Evolutionary conservation across 2,797 vertebrate species (phyloP), one percentile per base, ranked within the genome.

Genomic region (Salarias fasciatus): DNA sequence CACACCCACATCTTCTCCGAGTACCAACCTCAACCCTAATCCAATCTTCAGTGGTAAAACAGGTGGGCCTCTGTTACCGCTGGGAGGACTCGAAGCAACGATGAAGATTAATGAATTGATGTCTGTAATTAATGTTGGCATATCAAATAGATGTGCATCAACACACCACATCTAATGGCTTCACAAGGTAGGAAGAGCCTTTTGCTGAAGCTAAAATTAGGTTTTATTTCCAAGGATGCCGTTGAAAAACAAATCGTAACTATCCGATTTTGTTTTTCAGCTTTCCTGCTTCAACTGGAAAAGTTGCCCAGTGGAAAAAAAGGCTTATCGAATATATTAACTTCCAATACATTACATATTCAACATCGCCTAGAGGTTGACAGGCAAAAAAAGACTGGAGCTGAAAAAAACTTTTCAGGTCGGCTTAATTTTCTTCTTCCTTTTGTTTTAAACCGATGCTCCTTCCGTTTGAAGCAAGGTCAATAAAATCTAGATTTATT

Each of bases 51-150:
- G 71, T 45, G 40, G 58, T 50, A 48, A 74, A 92, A 75, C 89
- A 91, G 88, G 86, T 92, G 88, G 75, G 62, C 62, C 57, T 63
- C 8, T 48, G 57, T 72, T 71, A 61, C 78, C 54, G n/a, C 2
- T 14, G 64, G 78, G 75, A 66, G 30, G 5, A 61, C 63, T 66
- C 36, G 31, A 41, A 59, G 61, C 48, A 52, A 30, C 58, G n/a
- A 70, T 71, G 55, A 73, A 79, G 72, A 79, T 82, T 79, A 86
- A 87, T 84, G 35, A 85, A 82, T 65, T 53, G 63, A 68, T 74
- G 61, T 62, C 57, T 66, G 63, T 82, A 79, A 90, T 80, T 77
- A 72, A 82, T 63, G 70, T 63, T 73, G 80, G 67, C 70, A 50
- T 56, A 61, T 62, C 40, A 11, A 63, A 81, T 63, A 73, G 49